Percentiles rank a stretch among this genome's conserved stretches.
These are phyloP conservation scores for Phyllotis vaccarum DNA, from an alignment of 2,797 vertebrate species.

Conservation along the genomic window DNA sequence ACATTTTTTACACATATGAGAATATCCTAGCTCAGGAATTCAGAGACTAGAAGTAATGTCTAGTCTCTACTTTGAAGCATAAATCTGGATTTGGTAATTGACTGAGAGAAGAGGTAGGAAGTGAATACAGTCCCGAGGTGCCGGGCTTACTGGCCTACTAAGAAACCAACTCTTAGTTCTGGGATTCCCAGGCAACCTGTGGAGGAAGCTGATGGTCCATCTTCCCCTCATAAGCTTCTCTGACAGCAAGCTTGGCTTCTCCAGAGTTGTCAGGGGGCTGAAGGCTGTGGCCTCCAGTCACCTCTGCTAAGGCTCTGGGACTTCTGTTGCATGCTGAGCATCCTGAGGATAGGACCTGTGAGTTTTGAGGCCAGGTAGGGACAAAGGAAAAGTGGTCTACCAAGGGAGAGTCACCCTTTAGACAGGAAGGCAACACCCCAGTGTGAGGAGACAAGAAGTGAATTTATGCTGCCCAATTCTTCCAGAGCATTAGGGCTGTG, in stretches of 20 bases:
- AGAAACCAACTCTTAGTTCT: background rate
- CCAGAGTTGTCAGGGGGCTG: background rate
- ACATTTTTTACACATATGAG: background rate
- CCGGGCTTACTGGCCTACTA: background rate
- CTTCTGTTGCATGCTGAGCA: background rate
- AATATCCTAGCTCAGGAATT: background rate
- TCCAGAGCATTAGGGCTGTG: background rate
- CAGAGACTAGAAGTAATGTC: background rate
- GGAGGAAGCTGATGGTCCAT: background rate
- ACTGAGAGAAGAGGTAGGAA: background rate
- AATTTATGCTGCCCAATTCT: background rate
- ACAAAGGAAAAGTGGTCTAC: background rate
- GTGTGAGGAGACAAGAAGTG: background rate
- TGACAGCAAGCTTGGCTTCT: background rate
- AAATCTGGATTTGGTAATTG: slow-evolving; percentile 3
- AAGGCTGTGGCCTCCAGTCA: fast-evolving
- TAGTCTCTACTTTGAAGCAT: background rate
- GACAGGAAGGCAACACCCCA: background rate
- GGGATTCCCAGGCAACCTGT: background rate
- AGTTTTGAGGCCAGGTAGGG: background rate
- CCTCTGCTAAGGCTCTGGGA: background rate
- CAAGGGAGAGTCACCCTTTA: background rate
- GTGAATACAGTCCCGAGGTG: background rate
- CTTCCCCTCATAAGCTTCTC: background rate
- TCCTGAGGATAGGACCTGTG: background rate